Evolutionary conservation across 2,888 invertebrate genomes (phyloP).

Genomic region (Choreutis nemorana): DNA sequence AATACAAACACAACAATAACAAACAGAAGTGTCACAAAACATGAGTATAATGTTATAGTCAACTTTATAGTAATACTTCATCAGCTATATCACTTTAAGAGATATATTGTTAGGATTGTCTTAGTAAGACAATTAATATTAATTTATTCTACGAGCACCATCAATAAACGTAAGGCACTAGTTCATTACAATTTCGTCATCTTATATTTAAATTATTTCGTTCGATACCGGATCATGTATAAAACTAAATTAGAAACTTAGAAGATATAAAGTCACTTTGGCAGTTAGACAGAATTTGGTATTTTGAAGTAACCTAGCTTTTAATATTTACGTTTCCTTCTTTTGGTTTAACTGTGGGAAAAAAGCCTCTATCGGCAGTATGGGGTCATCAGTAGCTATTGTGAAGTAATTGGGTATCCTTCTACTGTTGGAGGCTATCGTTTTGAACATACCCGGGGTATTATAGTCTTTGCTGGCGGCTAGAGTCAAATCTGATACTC

Average conservation of each 20-base stretch:
- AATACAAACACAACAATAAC: slow-evolving; percentile 4
- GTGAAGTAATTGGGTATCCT: slow-evolving; percentile 75
- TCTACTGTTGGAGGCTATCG: slow-evolving; percentile 68
- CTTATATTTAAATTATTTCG: too few species aligned
- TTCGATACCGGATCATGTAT: too few species aligned
- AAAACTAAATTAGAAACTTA: too few species aligned
- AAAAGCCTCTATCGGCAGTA: slow-evolving; percentile 81
- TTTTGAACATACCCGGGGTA: slow-evolving; percentile 76
- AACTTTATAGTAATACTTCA: slow-evolving; percentile 9
- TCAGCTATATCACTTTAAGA: slow-evolving; percentile 12
- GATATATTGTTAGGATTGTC: slow-evolving; percentile 9
- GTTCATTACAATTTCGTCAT: too few species aligned
- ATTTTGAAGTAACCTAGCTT: slow-evolving; percentile 23
- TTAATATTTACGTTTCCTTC: slow-evolving; percentile 49
- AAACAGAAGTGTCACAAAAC: neutral
- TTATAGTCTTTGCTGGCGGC: slow-evolving; percentile 77
- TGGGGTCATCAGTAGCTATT: slow-evolving; percentile 80
- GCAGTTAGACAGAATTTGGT: slow-evolving; percentile 53
- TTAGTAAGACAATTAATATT: slow-evolving; percentile 10
- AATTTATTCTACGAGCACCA: slow-evolving; percentile 10
- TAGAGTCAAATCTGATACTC: slow-evolving; percentile 76
- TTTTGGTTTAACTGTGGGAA: slow-evolving; percentile 76
- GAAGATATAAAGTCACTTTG: slow-evolving; percentile 44
- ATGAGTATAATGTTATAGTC: slow-evolving; percentile 1
- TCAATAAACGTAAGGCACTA: too few species aligned